phyloP scores from a whole-genome alignment of 2,113 vertebrate genomes.

The Ahaetulla prasina region DNA sequence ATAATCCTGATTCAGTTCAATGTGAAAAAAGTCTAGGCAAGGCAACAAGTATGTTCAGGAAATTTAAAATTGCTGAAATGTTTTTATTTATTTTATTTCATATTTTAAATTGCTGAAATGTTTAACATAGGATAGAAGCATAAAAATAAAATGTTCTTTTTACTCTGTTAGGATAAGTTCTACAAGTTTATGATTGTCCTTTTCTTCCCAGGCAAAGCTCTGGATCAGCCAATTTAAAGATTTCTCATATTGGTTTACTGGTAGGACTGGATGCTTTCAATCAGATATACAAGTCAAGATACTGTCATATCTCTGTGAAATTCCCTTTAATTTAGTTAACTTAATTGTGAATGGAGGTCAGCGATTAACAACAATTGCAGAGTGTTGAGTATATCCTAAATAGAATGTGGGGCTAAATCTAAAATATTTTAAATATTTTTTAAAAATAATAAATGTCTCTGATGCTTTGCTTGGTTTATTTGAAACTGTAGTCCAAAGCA shows the following conservation, averaged over 20 bases:
- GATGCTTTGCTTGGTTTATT: not conserved
- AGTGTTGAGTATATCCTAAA: not conserved
- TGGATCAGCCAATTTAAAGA: not conserved
- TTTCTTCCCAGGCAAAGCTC: not conserved
- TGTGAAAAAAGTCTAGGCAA: not conserved
- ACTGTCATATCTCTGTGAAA: not conserved
- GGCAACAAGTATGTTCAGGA: not conserved
- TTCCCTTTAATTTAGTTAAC: not conserved
- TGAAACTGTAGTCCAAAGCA: not conserved
- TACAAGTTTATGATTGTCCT: not conserved
- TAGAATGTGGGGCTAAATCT: not conserved
- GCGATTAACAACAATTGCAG: not conserved
- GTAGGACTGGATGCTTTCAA: not conserved
- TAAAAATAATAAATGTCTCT: not conserved
- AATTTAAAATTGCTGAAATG: not conserved
- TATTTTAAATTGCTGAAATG: not conserved
- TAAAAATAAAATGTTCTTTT: not conserved
- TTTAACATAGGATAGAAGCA: not conserved
- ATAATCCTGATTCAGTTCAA: not conserved
- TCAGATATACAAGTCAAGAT: not conserved
- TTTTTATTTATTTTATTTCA: not conserved
- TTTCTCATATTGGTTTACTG: not conserved
- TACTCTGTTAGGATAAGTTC: not conserved
- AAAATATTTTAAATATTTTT: not conserved
- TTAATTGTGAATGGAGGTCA: not conserved